phyloP scores from a whole-genome alignment of 2,888 invertebrate species.

The Cheilosia soror region DNA sequence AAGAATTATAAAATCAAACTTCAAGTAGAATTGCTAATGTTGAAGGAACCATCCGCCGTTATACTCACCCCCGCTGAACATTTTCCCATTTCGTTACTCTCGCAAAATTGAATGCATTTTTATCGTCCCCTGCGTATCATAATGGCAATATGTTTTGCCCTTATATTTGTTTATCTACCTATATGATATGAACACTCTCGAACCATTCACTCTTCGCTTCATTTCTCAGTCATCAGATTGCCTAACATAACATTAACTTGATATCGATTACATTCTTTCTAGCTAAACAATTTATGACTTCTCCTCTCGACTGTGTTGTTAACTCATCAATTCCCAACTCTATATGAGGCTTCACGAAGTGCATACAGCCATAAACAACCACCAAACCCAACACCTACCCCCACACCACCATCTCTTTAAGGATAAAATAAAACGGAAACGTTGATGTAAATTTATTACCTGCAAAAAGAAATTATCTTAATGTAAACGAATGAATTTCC shows the following conservation, averaged over 20 bases:
- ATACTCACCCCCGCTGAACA: neutral
- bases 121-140: constrained; percentile 58
- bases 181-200: neutral
- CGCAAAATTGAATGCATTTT: constrained; percentile 50
- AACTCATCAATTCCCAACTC: constrained; percentile 68
- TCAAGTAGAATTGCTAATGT: constrained; percentile 66
- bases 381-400: constrained; percentile 20
- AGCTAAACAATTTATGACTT: constrained; percentile 64
- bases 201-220: constrained; percentile 5
- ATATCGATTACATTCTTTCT: constrained; percentile 63
- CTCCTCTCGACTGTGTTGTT: constrained; percentile 65
- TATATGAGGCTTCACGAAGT: constrained; percentile 8
- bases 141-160: constrained; percentile 14
- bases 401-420: neutral
- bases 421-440: constrained; percentile 70
- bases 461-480: constrained; percentile 74
- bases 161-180: constrained; percentile 39
- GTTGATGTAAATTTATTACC: constrained; percentile 75
- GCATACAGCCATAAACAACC: constrained; percentile 45
- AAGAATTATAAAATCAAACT: constrained; percentile 40
- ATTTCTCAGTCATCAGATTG: constrained; percentile 48
- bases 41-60: constrained; percentile 48
- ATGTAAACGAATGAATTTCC: constrained; percentile 74
- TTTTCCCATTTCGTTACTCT: constrained; percentile 13
- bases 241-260: constrained; percentile 67